Percentiles rank a stretch among this genome's conserved stretches.
Evolutionary conservation across 2,888 invertebrate species (phyloP).

Genomic region (Mamestra brassicae): DNA sequence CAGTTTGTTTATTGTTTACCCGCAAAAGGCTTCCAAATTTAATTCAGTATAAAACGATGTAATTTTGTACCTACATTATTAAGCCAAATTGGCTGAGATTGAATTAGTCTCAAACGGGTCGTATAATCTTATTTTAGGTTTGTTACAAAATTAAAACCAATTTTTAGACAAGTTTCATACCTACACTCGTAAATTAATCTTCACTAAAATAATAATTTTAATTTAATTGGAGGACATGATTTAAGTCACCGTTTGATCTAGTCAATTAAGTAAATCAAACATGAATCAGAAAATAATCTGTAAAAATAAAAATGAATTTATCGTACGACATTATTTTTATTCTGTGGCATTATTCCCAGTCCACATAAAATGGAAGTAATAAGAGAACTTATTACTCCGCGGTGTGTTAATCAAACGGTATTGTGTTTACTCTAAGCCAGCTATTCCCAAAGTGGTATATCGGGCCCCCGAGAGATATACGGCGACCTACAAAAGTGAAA

Average conservation of each 20-base stretch:
- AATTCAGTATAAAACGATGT: slow-evolving; percentile 26
- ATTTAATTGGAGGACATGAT: too few relatives aligned
- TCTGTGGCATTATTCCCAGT: not conserved
- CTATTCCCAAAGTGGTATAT: not conserved
- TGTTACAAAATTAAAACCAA: not conserved
- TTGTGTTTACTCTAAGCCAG: slow-evolving; percentile 10
- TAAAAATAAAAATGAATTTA: not conserved
- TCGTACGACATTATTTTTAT: slow-evolving; percentile 12
- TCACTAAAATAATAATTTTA: too few relatives aligned
- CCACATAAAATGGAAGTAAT: not conserved
- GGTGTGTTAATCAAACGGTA: slow-evolving; percentile 10
- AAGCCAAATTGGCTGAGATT: slow-evolving; percentile 20
- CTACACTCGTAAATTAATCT: not conserved
- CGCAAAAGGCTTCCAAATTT: slow-evolving; percentile 20
- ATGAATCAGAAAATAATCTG: not conserved
- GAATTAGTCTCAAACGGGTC: slow-evolving; percentile 19
- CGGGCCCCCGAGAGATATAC: not conserved
- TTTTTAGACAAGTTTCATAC: not conserved
- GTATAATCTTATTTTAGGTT: slow-evolving; percentile 13
- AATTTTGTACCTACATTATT: slow-evolving; percentile 31
- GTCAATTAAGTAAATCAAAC: not conserved
- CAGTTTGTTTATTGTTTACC: not conserved
- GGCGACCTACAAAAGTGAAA: too few relatives aligned
- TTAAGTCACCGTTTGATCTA: too few relatives aligned
- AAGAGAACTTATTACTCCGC: slow-evolving; percentile 1